Evolutionary conservation across 2,113 vertebrate genomes (phyloP).

Genomic region (Tyrannus savana): DNA sequence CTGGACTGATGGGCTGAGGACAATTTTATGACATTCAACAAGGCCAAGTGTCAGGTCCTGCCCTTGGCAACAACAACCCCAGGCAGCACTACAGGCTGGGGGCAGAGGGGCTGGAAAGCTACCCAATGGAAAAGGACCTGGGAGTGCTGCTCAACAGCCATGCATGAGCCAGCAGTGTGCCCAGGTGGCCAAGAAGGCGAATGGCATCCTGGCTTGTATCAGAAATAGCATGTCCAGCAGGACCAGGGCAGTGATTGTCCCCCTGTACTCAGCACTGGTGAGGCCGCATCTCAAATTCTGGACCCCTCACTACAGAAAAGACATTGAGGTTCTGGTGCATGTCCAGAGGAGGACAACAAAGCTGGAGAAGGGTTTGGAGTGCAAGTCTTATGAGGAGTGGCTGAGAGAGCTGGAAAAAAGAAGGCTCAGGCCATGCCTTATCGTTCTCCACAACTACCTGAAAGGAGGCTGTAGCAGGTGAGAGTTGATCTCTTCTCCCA

Average conservation of each 20-base stretch:
- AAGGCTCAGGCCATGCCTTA: background rate
- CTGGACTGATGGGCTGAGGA: accelerated
- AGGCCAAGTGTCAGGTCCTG: background rate
- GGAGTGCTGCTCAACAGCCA: accelerated
- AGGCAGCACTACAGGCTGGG: background rate
- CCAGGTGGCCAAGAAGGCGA: background rate
- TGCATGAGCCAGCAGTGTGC: background rate
- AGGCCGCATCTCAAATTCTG: background rate
- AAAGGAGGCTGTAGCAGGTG: background rate
- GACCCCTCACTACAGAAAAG: accelerated
- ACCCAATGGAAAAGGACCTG: background rate
- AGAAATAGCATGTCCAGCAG: background rate
- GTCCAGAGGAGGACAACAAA: background rate
- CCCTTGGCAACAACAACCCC: background rate
- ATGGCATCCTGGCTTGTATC: background rate
- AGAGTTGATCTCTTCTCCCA: background rate
- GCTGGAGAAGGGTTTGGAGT: too few species aligned
- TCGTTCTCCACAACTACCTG: background rate
- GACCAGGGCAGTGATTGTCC: background rate
- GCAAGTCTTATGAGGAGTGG: background rate
- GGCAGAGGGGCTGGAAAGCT: background rate
- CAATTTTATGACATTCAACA: background rate
- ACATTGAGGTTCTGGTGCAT: background rate
- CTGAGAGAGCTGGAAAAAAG: background rate
- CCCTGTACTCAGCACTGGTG: background rate